Conservation (phyloP, 2,113 vertebrate species). For the Bufo bufo region DNA sequence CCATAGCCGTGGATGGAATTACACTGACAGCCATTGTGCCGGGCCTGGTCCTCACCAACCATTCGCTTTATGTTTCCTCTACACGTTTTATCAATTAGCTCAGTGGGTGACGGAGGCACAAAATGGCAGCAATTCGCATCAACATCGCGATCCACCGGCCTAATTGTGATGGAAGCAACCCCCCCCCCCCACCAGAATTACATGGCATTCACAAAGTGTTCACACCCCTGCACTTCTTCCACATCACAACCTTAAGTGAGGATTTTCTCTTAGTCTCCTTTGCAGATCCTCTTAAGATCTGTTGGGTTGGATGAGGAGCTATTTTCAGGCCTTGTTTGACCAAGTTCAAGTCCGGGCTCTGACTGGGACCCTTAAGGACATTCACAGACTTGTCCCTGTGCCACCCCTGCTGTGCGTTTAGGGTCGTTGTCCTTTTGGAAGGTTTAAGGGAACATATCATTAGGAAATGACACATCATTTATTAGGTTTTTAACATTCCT, state of each 20-base stretch:
- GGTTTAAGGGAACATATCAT: not conserved
- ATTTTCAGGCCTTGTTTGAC: conserved; percentile 14
- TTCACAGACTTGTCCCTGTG: not conserved
- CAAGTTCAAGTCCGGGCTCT: not conserved
- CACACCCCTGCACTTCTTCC: not conserved
- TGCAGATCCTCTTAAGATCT: not conserved
- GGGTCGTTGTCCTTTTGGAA: not conserved
- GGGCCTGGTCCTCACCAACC: not conserved
- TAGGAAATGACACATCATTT: no score
- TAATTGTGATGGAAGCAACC: no score
- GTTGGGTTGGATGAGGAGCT: not conserved
- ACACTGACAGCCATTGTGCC: not conserved
- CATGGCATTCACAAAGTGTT: not conserved
- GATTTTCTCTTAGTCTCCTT: not conserved
- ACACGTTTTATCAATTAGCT: not conserved
- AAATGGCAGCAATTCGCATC: not conserved
- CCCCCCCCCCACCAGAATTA: no score
- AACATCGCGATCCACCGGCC: not conserved
- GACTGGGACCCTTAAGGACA: not conserved
- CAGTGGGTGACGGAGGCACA: not conserved
- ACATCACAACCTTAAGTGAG: not conserved
- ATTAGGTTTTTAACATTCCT: no score
- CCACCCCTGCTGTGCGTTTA: not conserved
- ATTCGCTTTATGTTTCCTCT: not conserved
- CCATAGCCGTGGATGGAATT: not conserved